Evolutionary conservation across 2,797 vertebrate species (phyloP), one percentile per base, ranked within the genome.

Genomic region (Lepus oiostolus): DNA sequence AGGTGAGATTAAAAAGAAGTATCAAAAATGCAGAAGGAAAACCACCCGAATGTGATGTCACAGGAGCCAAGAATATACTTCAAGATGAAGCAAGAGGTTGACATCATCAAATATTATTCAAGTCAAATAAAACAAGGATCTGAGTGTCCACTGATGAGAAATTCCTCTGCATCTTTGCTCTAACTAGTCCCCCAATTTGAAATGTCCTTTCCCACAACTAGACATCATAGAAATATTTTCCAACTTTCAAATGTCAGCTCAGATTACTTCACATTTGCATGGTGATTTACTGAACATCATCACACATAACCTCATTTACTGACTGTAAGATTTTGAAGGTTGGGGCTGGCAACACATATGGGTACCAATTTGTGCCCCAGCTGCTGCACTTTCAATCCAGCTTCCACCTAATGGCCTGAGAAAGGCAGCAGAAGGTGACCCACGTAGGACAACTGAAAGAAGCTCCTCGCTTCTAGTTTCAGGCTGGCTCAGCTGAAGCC

Each of bases 191-290:
- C 17, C 22, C 10, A 35, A 3, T 90, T 47, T 86, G 68, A 60
- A 83, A 67, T 30, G 22, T 62, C 42, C 38, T 87, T 62, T 67
- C 38, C 26, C 50, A 86, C 11, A 86, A 70, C 70, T 28, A 91
- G 76, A 94, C 60, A 93, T 47, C 81, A 89, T 1, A 91, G 21
- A 92, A 85, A 84, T 28, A 35, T 88, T 93, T 90, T 87, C 22
- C 68, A 42, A 74, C 60, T 90, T 93, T 94, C 84, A 87, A 90
- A 58, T 24, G 54, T 82, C 30, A 75, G 54, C 52, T 96, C 87
- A 82, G 63, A 93, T 84, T n/a, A 28, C 76, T 24, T 94, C 80
- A 70, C 13, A 89, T 89, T 93, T 91, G 67, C n/a, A 17, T 65
- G 42, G 75, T 65, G 50, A 68, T 75, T 77, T 87, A 81, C 30